Evolutionary conservation across 2,888 invertebrate species (phyloP), one percentile per base, ranked within the genome.

Genomic region (Caenorhabditis sp.): DNA sequence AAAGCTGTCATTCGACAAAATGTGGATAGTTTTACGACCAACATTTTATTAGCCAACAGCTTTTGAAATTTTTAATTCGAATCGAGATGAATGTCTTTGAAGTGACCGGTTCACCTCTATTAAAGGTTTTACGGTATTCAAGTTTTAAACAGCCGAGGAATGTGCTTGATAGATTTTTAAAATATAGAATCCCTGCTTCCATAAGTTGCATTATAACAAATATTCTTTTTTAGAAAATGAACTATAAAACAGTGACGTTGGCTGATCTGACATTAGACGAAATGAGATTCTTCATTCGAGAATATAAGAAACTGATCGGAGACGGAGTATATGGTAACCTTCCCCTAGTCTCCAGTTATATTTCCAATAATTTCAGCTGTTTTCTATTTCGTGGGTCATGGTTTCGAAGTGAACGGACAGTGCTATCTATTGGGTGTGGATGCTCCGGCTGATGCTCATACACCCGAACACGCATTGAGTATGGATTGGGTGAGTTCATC

Each of bases 361-460:
- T 31, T 31, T 38, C 12, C 2, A 12, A 10, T 2, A 10, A 6
- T 38, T 90, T 74, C 77, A 92, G 92, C 92, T 16, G 89, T 92
- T 14, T 91, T 92, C 82, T 93, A 93, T 85, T 93, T 93, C 84
- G 93, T 93, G 77, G 93, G 93, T 0, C 93, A 93, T 84, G 93
- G 93, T 2, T 93, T 93, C 86, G 93, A 93, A 80, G 92, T 92
- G 35, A 90, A 92, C 66, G 93, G 93, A 22, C 92, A 92, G 79
- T 93, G 93, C 64, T 93, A 92, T 86, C 87, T 93, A n/a, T 90
- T 93, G 19, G 93, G 93, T 2, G 91, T 92, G 4, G 93, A 93
- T 84, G 93, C 93, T 16, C 91, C 92, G 2, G 86, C 80, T 22
- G 88, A 89, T 22, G 87, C 87, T 44, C 89, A 89, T 70, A 85